These are phyloP conservation scores for Odontothrips loti DNA, from an alignment of 2,888 invertebrate genomes.

Conservation along the genomic window DNA sequence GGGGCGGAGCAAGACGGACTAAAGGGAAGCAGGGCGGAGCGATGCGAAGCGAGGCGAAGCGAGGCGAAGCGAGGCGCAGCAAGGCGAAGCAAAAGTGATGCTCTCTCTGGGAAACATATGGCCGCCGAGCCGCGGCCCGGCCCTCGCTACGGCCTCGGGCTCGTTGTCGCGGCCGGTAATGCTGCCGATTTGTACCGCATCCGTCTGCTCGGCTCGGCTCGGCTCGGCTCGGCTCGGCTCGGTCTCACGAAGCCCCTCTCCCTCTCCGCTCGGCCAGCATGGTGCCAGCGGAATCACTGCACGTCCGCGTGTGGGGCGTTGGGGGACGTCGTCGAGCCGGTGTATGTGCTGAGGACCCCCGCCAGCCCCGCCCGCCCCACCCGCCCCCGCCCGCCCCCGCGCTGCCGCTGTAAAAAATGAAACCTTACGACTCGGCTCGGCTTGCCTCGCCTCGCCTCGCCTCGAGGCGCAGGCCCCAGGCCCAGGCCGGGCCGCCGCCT, in stretches of 20 bases:
- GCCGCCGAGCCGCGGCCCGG: neutral
- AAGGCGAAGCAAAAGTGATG: neutral
- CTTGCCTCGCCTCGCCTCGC: neutral
- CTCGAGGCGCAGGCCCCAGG: no score
- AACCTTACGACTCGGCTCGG: slow-evolving; percentile 15
- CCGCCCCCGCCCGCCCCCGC: neutral
- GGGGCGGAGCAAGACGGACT: neutral
- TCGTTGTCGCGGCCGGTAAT: neutral
- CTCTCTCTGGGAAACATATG: neutral
- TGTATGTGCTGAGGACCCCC: neutral
- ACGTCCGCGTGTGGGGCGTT: neutral
- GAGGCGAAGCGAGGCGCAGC: neutral
- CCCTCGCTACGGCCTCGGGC: neutral
- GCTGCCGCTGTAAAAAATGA: slow-evolving; percentile 21
- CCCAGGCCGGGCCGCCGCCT: neutral
- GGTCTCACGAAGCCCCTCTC: no score
- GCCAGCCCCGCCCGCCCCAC: neutral
- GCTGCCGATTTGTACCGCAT: neutral
- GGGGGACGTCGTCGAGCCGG: neutral
- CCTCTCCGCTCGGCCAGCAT: no score
- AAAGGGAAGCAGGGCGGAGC: neutral
- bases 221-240: no score
- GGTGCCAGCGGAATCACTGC: slow-evolving; percentile 5
- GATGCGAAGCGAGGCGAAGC: no score
- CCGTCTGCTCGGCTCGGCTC: no score